Evolutionary conservation across 2,888 invertebrate species (phyloP).

Genomic region (Hecatera dysodea): DNA sequence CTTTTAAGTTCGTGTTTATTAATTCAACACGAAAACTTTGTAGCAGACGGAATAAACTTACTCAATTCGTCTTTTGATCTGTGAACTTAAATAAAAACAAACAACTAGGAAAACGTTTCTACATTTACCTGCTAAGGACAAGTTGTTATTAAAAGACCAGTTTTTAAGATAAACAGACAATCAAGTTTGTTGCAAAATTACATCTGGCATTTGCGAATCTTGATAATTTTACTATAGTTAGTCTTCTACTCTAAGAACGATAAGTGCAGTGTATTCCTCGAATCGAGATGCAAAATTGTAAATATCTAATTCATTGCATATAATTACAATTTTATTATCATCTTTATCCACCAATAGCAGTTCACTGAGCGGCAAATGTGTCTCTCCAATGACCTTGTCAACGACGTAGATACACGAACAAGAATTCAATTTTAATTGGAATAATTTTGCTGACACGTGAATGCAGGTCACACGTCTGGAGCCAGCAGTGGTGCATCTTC

Average conservation of each 20-base stretch:
- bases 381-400: no score
- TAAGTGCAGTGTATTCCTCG: not conserved
- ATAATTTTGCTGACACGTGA: not conserved
- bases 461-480: slow-evolving; percentile 83
- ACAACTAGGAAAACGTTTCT: not conserved
- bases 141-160: slow-evolving; percentile 35
- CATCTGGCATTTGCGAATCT: slow-evolving; percentile 3
- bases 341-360: no score
- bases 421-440: not conserved
- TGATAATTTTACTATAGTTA: not conserved
- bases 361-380: no score
- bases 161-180: slow-evolving; percentile 35
- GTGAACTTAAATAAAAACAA: not conserved
- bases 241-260: not conserved
- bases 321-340: not conserved
- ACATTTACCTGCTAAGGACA: not conserved
- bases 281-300: slow-evolving; percentile 20
- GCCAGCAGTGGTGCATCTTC: slow-evolving; percentile 92
- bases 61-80: not conserved
- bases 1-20: no score
- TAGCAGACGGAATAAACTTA: not conserved
- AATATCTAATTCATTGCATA: not conserved
- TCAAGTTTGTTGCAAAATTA: slow-evolving; percentile 37
- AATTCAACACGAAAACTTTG: no score
- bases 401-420: no score